Percentiles rank a stretch among this genome's conserved stretches.
These are phyloP conservation scores for rat (Rattus norvegicus) DNA, from an alignment of 2,113 vertebrate genomes.

Conservation along the genomic window DNA sequence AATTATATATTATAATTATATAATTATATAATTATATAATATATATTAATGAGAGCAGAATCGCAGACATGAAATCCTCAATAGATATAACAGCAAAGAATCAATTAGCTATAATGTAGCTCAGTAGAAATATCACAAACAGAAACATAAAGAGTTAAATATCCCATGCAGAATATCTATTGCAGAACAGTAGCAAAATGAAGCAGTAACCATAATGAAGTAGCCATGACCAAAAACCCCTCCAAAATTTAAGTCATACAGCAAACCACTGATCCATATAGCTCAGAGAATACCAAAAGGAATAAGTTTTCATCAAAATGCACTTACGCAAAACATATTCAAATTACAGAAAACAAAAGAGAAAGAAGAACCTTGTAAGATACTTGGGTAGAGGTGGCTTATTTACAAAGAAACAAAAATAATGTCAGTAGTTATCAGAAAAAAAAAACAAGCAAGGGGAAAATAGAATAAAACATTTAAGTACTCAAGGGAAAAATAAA, in stretches of 20 bases:
- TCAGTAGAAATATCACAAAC: slow-evolving; percentile 28
- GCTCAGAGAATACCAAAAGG: slow-evolving; percentile 22
- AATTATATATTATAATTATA: no score
- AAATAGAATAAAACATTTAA: slow-evolving; percentile 9
- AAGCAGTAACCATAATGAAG: background rate
- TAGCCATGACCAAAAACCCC: background rate
- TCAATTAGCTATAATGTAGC: background rate
- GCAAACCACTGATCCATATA: slow-evolving; percentile 7
- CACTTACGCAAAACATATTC: background rate
- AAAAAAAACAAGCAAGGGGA: slow-evolving; percentile 1
- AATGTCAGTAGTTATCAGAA: slow-evolving; percentile 42
- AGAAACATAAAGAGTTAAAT: slow-evolving; percentile 13
- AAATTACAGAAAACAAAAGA: slow-evolving; percentile 46
- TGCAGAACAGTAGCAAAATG: background rate
- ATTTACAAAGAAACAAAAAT: background rate
- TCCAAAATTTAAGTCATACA: slow-evolving; percentile 18
- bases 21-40: no score
- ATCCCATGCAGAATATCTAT: background rate
- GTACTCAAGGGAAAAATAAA: background rate
- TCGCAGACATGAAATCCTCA: background rate
- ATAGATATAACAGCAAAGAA: background rate
- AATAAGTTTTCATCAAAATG: background rate
- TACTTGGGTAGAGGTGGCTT: background rate
- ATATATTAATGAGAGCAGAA: background rate
- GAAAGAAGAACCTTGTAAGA: slow-evolving; percentile 28